phyloP scores from a whole-genome alignment of 2,888 invertebrate species.

The Maniola hyperantus region DNA sequence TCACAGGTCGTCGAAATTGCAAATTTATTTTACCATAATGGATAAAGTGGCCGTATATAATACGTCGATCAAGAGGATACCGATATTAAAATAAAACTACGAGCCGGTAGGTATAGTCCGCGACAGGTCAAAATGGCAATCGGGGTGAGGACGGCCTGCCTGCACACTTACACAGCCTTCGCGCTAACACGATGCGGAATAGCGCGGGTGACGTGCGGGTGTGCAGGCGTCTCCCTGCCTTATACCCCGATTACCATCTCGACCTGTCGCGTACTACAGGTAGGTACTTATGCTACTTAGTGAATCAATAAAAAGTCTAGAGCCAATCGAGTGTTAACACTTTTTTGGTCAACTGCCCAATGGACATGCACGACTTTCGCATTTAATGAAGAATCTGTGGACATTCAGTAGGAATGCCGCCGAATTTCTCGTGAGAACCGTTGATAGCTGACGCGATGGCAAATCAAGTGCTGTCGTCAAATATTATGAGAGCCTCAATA shows the following conservation, averaged over 20 bases:
- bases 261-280: no score
- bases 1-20: constrained; percentile 30
- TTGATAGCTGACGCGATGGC: constrained; percentile 48
- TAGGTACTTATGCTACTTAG: constrained; percentile 44
- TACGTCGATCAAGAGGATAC: constrained; percentile 12
- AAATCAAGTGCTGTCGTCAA: constrained; percentile 66
- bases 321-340: constrained; percentile 58
- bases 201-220: no score
- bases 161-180: no score
- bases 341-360: constrained; percentile 70
- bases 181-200: no score
- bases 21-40: constrained; percentile 37
- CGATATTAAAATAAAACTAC: constrained; percentile 23
- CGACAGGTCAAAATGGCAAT: no score
- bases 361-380: constrained; percentile 80
- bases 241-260: no score
- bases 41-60: constrained; percentile 18
- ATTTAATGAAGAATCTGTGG: constrained; percentile 71
- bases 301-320: constrained; percentile 59
- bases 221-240: no score
- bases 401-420: constrained; percentile 68
- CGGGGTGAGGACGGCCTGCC: no score
- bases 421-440: constrained; percentile 79
- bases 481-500: no score
- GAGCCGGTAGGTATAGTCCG: no score